A percentile compares a stretch with the other conserved stretches of the same genome.
Conservation (phyloP, 2,888 invertebrate genomes). For the Heteropelma amictum region DNA sequence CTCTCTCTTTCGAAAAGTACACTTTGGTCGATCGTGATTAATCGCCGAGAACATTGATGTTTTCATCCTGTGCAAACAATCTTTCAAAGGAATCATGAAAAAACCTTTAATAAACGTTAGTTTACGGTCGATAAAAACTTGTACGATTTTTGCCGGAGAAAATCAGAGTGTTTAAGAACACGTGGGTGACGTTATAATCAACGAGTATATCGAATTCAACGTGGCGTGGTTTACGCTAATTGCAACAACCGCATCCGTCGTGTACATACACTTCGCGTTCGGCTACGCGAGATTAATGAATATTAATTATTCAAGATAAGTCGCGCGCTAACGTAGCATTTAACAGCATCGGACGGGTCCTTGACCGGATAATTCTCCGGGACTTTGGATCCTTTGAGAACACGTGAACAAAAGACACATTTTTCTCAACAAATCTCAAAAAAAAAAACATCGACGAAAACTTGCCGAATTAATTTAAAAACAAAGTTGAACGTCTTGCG, state of each 20-base stretch:
- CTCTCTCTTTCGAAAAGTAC: too few relatives aligned
- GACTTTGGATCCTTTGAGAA: not conserved
- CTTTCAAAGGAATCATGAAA: too few relatives aligned
- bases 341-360: constrained; percentile 27
- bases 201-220: not conserved
- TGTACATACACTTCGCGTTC: not conserved
- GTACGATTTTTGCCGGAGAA: too few relatives aligned
- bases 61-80: too few relatives aligned
- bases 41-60: too few relatives aligned
- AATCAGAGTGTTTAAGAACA: too few relatives aligned
- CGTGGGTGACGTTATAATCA: not conserved
- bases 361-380: not conserved
- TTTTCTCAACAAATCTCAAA: not conserved
- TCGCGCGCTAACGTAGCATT: not conserved
- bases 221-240: constrained; percentile 7
- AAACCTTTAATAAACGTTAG: not conserved
- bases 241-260: constrained; percentile 29
- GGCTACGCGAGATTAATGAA: constrained; percentile 21
- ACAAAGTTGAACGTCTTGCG: too few relatives aligned
- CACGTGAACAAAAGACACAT: not conserved
- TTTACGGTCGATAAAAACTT: not conserved
- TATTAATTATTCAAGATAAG: constrained; percentile 44
- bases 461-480: too few relatives aligned
- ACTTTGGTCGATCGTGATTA: too few relatives aligned
- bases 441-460: not conserved